A percentile compares a stretch with the other conserved stretches of the same genome.
These are phyloP conservation scores for Tachina fera DNA, from an alignment of 2,888 invertebrate species.

Conservation along the genomic window DNA sequence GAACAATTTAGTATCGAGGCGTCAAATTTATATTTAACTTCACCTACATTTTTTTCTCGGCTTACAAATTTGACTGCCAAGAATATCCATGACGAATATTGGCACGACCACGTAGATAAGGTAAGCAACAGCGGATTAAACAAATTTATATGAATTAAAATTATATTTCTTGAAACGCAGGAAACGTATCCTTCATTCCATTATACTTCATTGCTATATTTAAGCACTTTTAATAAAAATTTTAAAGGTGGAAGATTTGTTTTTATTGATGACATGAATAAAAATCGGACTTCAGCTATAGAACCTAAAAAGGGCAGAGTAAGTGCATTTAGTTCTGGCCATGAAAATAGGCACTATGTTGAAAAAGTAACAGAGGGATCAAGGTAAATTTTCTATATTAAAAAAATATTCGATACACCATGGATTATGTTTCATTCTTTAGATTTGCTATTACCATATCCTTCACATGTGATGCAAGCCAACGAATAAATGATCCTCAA, in stretches of 20 bases:
- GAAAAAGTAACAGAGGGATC: constrained; percentile 90
- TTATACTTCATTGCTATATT: constrained; percentile 92
- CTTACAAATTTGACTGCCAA: constrained; percentile 88
- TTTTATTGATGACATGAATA: constrained; percentile 87
- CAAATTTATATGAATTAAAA: background rate
- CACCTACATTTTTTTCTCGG: constrained; percentile 94
- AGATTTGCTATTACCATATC: constrained; percentile 93
- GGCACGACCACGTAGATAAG: constrained; percentile 95
- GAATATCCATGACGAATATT: constrained; percentile 93
- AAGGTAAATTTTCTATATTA: constrained; percentile 72
- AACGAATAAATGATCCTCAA: constrained; percentile 86
- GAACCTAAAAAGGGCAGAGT: constrained; percentile 92
- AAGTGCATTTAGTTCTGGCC: constrained; percentile 93
- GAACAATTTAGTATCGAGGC: constrained; percentile 89
- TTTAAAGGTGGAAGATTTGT: constrained; percentile 93
- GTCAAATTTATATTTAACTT: constrained; percentile 88
- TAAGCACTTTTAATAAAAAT: constrained; percentile 89
- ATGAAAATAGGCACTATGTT: constrained; percentile 92
- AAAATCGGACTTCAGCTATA: constrained; percentile 85
- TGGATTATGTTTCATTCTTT: constrained; percentile 36
- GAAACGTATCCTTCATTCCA: constrained; percentile 93
- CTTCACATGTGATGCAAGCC: constrained; percentile 90
- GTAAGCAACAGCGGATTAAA: constrained; percentile 83
- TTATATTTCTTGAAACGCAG: constrained; percentile 82
- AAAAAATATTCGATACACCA: background rate